Base-by-base conservation (phyloP, 2,797 vertebrate genomes). In the Rousettus madagascariensis region DNA sequence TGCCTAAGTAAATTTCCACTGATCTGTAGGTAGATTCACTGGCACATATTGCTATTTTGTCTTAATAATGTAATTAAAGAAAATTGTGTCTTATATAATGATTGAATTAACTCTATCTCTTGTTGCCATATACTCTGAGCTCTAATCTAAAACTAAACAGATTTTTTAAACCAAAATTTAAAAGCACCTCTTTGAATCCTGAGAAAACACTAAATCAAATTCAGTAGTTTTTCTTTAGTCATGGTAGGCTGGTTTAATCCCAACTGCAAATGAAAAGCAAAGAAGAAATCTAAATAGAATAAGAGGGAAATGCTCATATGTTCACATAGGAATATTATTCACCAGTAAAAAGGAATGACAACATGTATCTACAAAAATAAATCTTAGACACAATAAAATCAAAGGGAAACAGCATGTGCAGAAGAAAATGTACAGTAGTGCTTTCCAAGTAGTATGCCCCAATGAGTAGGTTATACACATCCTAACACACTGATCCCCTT, bases 51-150 rank as follows among this genome's bases (percentile, higher is more conserved):
- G 61, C 17, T 43, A 51, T 51, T 51, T 57, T 90, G 5, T 86
- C 28, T n/a, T 84, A 51, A 94, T 46, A 85, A 85, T 59, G 19
- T 30, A 66, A 96, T 85, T 61, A 86, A 84, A 82, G 57, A 89
- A 80, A 51, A 13, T 30, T 95, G 3, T 65, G 84, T 88, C 28
- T 91, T 89, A 83, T 59, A 71, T 59, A 77, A 22, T 74, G 17
- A 90, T 78, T 33, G 88, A 94, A 63, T 57, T 83, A 82, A 79
- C 72, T 95, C n/a, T 79, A 87, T 38, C 38, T 75, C 33, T 59
- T 84, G 5, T 61, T 80, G 24, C 15, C 49, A 75, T 66, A 57
- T 82, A 82, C 57, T 24, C 33, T 1, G n/a, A 83, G 46, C 68
- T 6, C 49, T 63, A 65, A 61, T 82, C 77, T 92, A 94, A 94